phyloP scores from a whole-genome alignment of 2,888 invertebrate species.

The Cephus sareptanus region DNA sequence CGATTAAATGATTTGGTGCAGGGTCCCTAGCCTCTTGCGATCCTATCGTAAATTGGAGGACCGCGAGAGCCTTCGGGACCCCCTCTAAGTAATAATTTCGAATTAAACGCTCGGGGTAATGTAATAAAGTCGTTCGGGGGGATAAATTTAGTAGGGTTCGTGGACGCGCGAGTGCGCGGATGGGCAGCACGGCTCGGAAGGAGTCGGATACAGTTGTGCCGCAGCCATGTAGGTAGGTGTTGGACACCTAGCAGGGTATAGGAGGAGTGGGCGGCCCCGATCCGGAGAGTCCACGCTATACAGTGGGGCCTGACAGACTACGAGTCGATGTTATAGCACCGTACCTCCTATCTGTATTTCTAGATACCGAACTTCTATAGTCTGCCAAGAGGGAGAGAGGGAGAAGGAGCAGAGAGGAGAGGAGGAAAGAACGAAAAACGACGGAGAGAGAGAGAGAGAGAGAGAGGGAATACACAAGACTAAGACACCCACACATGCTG shows the following conservation, averaged over 20 bases:
- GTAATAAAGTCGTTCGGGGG: conserved; percentile 60
- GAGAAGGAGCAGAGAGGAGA: conserved; percentile 10
- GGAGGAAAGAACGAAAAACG: conserved; percentile 16
- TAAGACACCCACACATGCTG: conserved; percentile 54
- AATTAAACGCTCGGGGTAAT: conserved; percentile 60
- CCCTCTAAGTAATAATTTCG: conserved; percentile 58
- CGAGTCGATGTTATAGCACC: conserved; percentile 44
- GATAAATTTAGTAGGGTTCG: conserved; percentile 59
- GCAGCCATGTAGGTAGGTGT: conserved; percentile 61
- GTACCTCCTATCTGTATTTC: conserved; percentile 53
- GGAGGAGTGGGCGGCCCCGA: conserved; percentile 56
- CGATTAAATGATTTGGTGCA: neutral
- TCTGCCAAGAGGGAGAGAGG: conserved; percentile 1
- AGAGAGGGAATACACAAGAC: conserved; percentile 27
- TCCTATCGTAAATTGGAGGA: neutral
- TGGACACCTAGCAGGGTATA: conserved; percentile 63
- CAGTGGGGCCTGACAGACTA: conserved; percentile 39
- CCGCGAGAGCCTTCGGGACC: neutral
- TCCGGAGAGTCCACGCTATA: conserved; percentile 35
- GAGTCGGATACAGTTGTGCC: conserved; percentile 47
- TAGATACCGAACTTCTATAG: conserved; percentile 40
- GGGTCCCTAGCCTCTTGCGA: neutral
- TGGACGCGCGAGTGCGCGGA: conserved; percentile 33
- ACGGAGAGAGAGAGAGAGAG: conserved; percentile 4
- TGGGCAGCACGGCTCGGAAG: neutral